Conservation (phyloP, 2,113 vertebrate species). For the Sorex araneus region DNA sequence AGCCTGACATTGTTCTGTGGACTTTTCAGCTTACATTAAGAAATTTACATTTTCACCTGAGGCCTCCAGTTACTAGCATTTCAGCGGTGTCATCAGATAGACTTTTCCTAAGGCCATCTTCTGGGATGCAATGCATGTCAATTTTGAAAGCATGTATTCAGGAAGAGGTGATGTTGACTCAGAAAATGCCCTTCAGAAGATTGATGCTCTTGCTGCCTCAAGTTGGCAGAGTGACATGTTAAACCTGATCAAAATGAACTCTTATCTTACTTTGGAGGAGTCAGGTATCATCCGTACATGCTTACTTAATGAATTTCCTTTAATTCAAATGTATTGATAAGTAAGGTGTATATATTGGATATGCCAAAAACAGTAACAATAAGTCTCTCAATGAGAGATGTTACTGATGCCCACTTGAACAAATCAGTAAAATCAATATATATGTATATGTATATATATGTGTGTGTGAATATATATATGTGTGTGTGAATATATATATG, state of each 20-base stretch:
- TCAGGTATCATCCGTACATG: neutral
- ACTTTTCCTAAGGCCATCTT: conserved; percentile 78
- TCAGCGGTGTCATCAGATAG: conserved; percentile 61
- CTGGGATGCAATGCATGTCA: conserved; percentile 71
- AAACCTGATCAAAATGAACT: conserved; percentile 5
- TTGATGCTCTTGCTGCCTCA: conserved; percentile 27
- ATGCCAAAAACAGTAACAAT: no score
- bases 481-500: no score
- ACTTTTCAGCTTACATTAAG: conserved; percentile 68
- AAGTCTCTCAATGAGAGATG: no score
- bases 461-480: no score
- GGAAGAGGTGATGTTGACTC: conserved; percentile 39
- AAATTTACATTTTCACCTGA: conserved; percentile 78
- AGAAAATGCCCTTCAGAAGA: conserved; percentile 67
- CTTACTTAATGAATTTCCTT: neutral
- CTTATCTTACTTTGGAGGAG: neutral
- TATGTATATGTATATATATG: no score
- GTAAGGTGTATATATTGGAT: no score
- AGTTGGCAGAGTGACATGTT: conserved; percentile 62
- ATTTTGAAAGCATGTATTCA: conserved; percentile 34
- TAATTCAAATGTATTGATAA: neutral
- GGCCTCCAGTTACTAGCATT: conserved; percentile 69
- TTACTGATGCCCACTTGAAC: no score
- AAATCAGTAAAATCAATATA: no score
- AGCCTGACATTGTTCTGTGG: conserved; percentile 66